A percentile compares a stretch with the other conserved stretches of the same genome.
These are phyloP conservation scores for Rosalia funebris DNA, from an alignment of 2,888 invertebrate species.

Conservation along the genomic window DNA sequence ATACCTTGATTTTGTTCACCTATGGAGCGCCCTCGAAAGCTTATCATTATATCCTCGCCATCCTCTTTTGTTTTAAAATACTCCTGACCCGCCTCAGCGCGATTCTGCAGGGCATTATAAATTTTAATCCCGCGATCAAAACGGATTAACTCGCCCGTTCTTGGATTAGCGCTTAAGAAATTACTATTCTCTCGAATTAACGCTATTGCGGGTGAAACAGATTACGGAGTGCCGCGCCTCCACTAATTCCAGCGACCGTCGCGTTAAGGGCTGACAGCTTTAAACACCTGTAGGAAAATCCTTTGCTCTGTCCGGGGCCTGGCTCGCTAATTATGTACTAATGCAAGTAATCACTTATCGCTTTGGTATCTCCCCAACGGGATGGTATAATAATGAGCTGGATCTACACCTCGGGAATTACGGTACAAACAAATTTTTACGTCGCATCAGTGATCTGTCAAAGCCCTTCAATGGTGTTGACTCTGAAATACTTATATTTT, in stretches of 20 bases:
- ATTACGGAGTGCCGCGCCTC: constrained; percentile 11
- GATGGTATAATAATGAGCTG: too few relatives aligned
- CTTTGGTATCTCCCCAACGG: not conserved
- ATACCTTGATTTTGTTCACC: too few relatives aligned
- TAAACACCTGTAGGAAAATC: constrained; percentile 20
- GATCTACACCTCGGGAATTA: too few relatives aligned
- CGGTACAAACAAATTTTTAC: too few relatives aligned
- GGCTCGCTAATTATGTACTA: not conserved
- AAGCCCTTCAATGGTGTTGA: not conserved
- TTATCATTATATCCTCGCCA: too few relatives aligned
- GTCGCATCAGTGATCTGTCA: not conserved
- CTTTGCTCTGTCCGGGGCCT: not conserved
- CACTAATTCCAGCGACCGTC: not conserved
- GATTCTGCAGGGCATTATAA: constrained; percentile 3
- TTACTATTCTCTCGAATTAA: constrained; percentile 25
- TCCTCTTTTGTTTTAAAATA: not conserved
- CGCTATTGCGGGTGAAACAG: constrained; percentile 13
- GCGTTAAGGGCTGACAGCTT: constrained; percentile 4
- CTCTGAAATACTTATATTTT: too few relatives aligned
- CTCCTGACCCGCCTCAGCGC: constrained; percentile 5
- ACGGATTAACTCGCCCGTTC: constrained; percentile 22
- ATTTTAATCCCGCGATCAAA: constrained; percentile 22
- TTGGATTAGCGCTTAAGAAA: constrained; percentile 26
- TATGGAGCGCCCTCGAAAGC: too few relatives aligned
- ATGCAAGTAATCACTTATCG: constrained; percentile 3